phyloP scores from a whole-genome alignment of 2,888 invertebrate genomes.

The Syritta pipiens region DNA sequence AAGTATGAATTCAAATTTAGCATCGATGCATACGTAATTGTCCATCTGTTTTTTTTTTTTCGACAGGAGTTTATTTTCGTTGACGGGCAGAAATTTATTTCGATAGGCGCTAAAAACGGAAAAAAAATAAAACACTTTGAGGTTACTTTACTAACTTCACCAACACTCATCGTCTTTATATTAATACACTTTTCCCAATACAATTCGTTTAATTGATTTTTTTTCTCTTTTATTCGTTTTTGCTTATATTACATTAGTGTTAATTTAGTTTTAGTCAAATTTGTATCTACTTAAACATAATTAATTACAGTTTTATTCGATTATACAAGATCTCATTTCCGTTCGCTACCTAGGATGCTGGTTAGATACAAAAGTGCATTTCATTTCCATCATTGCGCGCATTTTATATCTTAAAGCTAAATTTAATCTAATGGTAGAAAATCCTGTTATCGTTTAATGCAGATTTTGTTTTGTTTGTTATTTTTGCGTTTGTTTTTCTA shows the following conservation, averaged over 20 bases:
- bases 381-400: constrained; percentile 31
- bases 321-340: background rate
- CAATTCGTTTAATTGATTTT: constrained; percentile 20
- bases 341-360: constrained; percentile 31
- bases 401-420: constrained; percentile 9
- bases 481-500: too few relatives aligned
- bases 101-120: too few relatives aligned
- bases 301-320: constrained; percentile 40
- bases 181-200: constrained; percentile 35
- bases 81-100: too few relatives aligned
- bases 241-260: constrained; percentile 36
- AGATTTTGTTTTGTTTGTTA: background rate
- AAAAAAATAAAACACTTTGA: background rate
- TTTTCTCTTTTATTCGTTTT: constrained; percentile 6
- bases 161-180: constrained; percentile 45
- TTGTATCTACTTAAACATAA: constrained; percentile 48
- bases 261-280: constrained; percentile 31
- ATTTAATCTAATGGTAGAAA: background rate
- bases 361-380: constrained; percentile 47
- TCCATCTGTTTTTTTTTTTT: too few relatives aligned
- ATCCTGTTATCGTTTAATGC: background rate
- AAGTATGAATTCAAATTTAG: too few relatives aligned
- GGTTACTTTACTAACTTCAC: constrained; percentile 22
- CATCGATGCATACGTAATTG: too few relatives aligned
- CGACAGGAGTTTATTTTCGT: too few relatives aligned